A percentile compares a stretch with the other conserved stretches of the same genome.
These are phyloP conservation scores for Oegoconia quadripuncta DNA, from an alignment of 2,888 invertebrate species.

Conservation along the genomic window DNA sequence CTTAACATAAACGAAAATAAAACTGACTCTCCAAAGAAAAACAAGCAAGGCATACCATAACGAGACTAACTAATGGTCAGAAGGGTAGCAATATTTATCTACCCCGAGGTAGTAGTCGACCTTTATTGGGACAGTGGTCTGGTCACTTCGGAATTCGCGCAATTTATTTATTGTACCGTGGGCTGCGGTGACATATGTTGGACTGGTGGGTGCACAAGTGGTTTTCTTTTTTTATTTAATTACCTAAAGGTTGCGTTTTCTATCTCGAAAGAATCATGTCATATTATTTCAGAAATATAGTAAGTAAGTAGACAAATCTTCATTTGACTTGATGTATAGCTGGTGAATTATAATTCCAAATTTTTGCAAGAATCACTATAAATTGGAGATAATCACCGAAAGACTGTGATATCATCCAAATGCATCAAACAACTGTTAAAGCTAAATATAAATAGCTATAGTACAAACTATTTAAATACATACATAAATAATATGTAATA, in stretches of 20 bases:
- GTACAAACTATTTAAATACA: too few species aligned
- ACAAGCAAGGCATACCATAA: slow-evolving; percentile 21
- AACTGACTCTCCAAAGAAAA: slow-evolving; percentile 31
- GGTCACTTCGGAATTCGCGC: slow-evolving; percentile 76
- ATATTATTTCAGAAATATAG: too few species aligned
- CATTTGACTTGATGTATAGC: too few species aligned
- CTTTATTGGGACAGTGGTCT: slow-evolving; percentile 68
- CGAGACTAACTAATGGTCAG: slow-evolving; percentile 34
- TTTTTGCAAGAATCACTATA: too few species aligned
- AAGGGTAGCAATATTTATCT: slow-evolving; percentile 30
- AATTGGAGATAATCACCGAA: too few species aligned
- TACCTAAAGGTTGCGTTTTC: neutral
- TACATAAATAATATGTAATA: too few species aligned
- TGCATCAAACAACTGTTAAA: too few species aligned
- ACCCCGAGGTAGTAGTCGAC: slow-evolving; percentile 51
- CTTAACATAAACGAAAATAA: neutral
- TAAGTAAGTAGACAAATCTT: too few species aligned
- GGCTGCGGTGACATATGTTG: slow-evolving; percentile 66
- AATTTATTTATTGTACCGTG: slow-evolving; percentile 75
- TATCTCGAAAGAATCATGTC: neutral
- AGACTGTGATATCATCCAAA: too few species aligned
- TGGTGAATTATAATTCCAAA: too few species aligned
- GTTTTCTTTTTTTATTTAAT: slow-evolving; percentile 9
- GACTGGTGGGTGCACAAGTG: slow-evolving; percentile 37
- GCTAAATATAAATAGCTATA: too few species aligned